Conservation (phyloP, 2,888 invertebrate genomes). For the Morpho deidamia region DNA sequence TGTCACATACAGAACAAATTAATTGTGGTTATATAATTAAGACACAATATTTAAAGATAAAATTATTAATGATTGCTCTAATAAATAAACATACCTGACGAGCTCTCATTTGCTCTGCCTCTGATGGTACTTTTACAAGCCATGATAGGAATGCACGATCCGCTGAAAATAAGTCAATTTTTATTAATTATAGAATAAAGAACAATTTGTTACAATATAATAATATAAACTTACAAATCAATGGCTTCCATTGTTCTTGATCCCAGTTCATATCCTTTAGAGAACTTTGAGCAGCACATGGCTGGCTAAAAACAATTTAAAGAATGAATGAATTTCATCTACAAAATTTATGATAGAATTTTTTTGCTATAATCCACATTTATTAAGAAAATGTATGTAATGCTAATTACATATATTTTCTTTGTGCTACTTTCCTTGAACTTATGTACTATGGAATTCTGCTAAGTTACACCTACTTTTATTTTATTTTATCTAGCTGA, state of each 20-base stretch:
- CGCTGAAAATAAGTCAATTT: constrained; percentile 52
- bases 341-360: too few relatives aligned
- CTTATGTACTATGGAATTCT: too few relatives aligned
- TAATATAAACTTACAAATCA: constrained; percentile 80
- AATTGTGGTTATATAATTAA: too few relatives aligned
- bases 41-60: background rate
- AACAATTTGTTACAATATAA: background rate
- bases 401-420: too few relatives aligned
- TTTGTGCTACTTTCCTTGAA: too few relatives aligned
- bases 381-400: too few relatives aligned
- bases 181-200: background rate
- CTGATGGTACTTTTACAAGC: constrained; percentile 98
- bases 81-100: constrained; percentile 80
- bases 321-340: too few relatives aligned
- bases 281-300: constrained; percentile 98
- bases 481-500: too few relatives aligned
- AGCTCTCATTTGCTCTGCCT: constrained; percentile 96
- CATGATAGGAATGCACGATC: constrained; percentile 97
- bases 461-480: too few relatives aligned
- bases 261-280: constrained; percentile 99
- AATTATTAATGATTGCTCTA: background rate
- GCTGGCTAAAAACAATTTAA: constrained; percentile 80
- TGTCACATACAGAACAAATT: too few relatives aligned
- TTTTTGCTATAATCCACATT: too few relatives aligned
- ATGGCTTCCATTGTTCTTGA: constrained; percentile 98